Evolutionary conservation across 30 jellyfish, hydroid and myxozoan species (phyloP).

Genomic region (Turritopsis dohrnii): DNA sequence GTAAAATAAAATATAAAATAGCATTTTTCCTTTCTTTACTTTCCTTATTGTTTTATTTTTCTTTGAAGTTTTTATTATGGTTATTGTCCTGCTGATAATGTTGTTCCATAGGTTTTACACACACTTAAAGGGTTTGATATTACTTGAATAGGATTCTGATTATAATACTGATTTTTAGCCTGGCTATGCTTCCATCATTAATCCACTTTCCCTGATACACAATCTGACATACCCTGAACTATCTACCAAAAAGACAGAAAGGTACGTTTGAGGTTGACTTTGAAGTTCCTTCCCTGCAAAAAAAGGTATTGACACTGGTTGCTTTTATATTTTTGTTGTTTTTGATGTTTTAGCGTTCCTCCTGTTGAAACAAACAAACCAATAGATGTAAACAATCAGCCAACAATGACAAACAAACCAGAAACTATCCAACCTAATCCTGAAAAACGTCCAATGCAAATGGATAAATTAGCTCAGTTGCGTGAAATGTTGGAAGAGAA

Average conservation of each 20-base stretch:
- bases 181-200: neutral
- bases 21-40: neutral
- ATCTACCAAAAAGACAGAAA: neutral
- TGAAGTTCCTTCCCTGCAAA: neutral
- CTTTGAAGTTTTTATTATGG: no score
- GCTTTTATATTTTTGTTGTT: neutral
- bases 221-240: slow-evolving; percentile 9
- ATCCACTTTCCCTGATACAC: neutral
- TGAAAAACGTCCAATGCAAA: neutral
- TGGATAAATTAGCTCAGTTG: neutral
- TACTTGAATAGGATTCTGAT: no score
- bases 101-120: no score
- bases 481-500: neutral
- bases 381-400: neutral
- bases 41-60: neutral
- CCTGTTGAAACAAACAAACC: neutral
- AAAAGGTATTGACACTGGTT: no score
- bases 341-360: neutral
- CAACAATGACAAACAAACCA: neutral
- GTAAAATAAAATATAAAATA: neutral
- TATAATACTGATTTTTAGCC: no score
- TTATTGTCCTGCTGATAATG: no score
- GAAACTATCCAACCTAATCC: neutral
- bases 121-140: no score
- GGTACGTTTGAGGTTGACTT: neutral